Evolutionary conservation across 2,113 vertebrate genomes (phyloP), one percentile per base, ranked within the genome.

Genomic region (Atrichornis clamosus): DNA sequence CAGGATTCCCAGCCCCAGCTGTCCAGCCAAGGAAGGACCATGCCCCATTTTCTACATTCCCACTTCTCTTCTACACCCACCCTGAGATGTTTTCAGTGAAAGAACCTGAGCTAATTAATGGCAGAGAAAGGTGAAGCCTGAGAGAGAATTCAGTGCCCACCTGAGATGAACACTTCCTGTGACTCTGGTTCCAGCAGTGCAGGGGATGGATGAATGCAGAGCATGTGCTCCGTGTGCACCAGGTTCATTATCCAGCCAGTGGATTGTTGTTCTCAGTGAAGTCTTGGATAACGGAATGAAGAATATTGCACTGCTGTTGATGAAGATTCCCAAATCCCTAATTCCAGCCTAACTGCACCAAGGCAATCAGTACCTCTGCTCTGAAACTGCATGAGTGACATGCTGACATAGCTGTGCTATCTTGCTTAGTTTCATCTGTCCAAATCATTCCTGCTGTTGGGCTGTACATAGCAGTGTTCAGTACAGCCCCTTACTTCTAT

Each of bases 81-180:
- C 11, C 4, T 77, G 24, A 74, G 81, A 77, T 8, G 3, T 56
- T 58, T 56, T 53, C 13, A 33, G 33, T 17, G 21, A 16, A 53
- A 87, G 30, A 41, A 4, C 16, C 14, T 46, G 24, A 41, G 18
- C 18, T 85, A 35, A 44, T 50, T 37, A 33, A 49, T 6, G 32
- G 7, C 0, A 19, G 41, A n/a, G 37, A 77, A 77, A n/a, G 7
- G 10, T 32, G 46, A 83, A 69, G 15, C 13, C 32, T 62, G 46
- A 16, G 21, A 39, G 58, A 42, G 24, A 70, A 58, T 23, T 32
- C 28, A 9, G 10, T 10, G 6, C 9, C 15, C 14, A 8, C 17
- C n/a, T 37, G 55, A 63, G 17, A 49, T 6, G 15, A 41, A 6
- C 53, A 55, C 42, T 7, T 21, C 46, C 49, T 0, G 0, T 46